A percentile compares a stretch with the other conserved stretches of the same genome.
Evolutionary conservation across 2,113 vertebrate species (phyloP).

Genomic region (Mirza zaza): DNA sequence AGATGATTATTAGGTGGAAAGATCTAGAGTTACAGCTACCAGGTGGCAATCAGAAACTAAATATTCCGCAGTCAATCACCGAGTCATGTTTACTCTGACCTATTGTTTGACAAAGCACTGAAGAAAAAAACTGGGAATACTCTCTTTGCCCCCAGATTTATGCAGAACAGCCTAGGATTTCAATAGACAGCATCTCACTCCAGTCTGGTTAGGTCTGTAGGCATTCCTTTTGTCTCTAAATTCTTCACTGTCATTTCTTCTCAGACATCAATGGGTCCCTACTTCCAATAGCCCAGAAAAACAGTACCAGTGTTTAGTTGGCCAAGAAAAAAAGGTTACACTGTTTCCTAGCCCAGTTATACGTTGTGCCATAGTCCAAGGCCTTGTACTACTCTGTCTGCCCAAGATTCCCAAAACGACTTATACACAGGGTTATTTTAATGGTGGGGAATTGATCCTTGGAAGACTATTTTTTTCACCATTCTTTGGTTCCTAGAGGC

Average conservation of each 20-base stretch:
- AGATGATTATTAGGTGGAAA: slow-evolving; percentile 11
- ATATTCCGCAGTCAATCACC: neutral
- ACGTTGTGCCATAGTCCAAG: neutral
- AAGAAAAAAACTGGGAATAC: neutral
- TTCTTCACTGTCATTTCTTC: slow-evolving; percentile 6
- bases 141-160: neutral
- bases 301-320: neutral
- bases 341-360: neutral
- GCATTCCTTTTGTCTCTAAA: slow-evolving; percentile 5
- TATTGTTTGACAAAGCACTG: slow-evolving; percentile 19
- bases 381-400: neutral
- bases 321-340: neutral
- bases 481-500: slow-evolving; percentile 22
- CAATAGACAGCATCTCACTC: neutral
- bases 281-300: neutral
- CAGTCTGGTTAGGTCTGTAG: neutral
- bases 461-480: neutral
- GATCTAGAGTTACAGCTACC: neutral
- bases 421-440: neutral
- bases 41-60: slow-evolving; percentile 20
- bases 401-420: neutral
- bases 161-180: neutral
- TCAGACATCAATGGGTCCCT: neutral
- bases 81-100: slow-evolving; percentile 10
- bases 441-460: neutral